Conservation (phyloP, 2,113 vertebrate genomes). For the Percopsis transmontana region DNA sequence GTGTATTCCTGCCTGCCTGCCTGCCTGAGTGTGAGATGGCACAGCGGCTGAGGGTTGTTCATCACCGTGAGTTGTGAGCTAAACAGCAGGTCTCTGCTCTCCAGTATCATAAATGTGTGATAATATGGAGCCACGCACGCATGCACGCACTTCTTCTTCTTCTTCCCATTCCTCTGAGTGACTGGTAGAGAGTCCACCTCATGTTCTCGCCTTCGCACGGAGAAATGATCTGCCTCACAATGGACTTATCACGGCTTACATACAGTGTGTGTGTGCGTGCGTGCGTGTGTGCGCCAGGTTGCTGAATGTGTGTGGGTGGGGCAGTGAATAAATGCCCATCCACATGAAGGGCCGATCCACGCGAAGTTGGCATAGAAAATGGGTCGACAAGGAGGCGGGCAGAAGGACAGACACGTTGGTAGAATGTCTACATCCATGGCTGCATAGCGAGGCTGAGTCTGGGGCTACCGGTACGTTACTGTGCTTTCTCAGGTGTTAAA, state of each 20-base stretch:
- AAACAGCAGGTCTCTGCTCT: constrained; percentile 20
- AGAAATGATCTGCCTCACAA: constrained; percentile 11
- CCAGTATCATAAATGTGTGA: constrained; percentile 14
- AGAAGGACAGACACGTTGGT: background rate
- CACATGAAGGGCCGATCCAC: background rate
- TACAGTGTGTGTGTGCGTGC: constrained; percentile 1
- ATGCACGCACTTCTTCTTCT: background rate
- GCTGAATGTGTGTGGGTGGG: background rate
- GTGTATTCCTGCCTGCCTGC: background rate
- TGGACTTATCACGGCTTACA: background rate
- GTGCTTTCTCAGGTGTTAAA: background rate
- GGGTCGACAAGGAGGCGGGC: background rate
- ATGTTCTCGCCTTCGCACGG: background rate
- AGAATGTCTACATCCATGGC: background rate
- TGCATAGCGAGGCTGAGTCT: background rate
- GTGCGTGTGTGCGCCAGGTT: background rate
- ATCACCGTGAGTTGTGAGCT: constrained; percentile 10
- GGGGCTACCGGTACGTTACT: background rate
- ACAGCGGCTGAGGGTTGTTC: constrained; percentile 16
- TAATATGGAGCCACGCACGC: constrained; percentile 7
- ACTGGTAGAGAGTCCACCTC: background rate
- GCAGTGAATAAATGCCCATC: background rate
- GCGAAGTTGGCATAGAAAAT: background rate
- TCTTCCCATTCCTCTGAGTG: background rate
- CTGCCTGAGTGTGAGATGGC: too few relatives aligned